Base-by-base conservation (phyloP, 2,113 vertebrate genomes). In the Papio anubis region DNA sequence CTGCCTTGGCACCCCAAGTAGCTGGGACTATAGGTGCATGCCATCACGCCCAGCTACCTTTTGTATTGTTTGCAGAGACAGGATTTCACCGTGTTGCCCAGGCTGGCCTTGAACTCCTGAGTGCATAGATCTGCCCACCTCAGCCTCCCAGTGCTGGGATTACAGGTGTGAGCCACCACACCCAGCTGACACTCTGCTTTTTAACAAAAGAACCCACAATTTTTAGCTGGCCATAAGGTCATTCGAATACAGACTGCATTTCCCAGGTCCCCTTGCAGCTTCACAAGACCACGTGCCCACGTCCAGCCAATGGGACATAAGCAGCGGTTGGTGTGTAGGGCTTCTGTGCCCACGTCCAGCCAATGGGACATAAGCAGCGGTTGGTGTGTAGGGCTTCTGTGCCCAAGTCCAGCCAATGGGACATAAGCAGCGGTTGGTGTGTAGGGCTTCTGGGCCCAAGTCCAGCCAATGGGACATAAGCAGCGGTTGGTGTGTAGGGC, bases 281-380 rank as follows among this genome's bases (percentile, higher is more conserved):
- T n/a, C 14, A 4, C 0, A 1, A 38, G 85, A 23, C 59, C 27
- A 3, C 2, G 10, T 3, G 11, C 25, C 55, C 32, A 2, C 11
- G 32, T 40, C 27, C 12, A 52, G 70, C 61, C 72, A 2, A 4
- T 10, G 72, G 50, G 43, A 50, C 0, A 6, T 1, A 13, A 14
- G 32, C 25, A 17, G 38, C 25, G 1, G 21, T 8, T 32, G 40
- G 40, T 12, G 55, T 4, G 23, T 52, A 18, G 52, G 8, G 16
- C 10, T 57, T 32, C 43, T 20, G 38, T 1, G 11, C 20, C 55
- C 32, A 2, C 14, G 32, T 40, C 27, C 12, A 52, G 70, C 61
- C 72, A 2, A 4, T 10, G 72, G 50, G 43, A 50, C 0, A 6
- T 1, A 13, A 14, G 32, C 25, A 17, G 38, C 25, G 1, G 30